phyloP scores from a whole-genome alignment of 2,113 vertebrate genomes.

The Parus major region DNA sequence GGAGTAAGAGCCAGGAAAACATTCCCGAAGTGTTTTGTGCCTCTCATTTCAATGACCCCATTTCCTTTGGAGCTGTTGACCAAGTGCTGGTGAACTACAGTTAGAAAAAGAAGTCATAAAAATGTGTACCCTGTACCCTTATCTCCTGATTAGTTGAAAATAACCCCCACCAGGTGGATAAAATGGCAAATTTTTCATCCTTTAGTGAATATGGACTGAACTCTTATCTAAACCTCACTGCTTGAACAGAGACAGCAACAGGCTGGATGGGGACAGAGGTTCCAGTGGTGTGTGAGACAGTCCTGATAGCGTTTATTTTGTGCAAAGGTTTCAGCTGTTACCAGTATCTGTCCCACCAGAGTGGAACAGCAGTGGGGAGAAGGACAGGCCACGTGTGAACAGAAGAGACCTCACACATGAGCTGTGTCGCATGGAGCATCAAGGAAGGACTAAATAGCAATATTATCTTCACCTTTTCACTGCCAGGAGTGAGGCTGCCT shows the following conservation, averaged over 20 bases:
- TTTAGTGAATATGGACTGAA: accelerated
- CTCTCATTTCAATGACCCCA: neutral
- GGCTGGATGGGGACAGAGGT: neutral
- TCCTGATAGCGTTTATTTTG: neutral
- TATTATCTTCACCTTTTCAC: neutral
- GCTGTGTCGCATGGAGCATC: neutral
- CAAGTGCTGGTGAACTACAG: neutral
- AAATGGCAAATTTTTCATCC: neutral
- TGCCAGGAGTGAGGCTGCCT: neutral
- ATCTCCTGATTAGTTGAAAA: neutral
- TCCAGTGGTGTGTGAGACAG: neutral
- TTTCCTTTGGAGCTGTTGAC: neutral
- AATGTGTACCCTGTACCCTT: accelerated
- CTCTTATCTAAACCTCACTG: neutral
- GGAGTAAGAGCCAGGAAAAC: neutral
- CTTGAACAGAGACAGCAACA: neutral
- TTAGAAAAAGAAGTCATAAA: neutral
- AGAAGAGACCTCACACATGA: neutral
- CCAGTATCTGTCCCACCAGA: accelerated
- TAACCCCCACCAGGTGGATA: neutral
- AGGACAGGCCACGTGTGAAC: neutral
- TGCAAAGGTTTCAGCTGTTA: neutral
- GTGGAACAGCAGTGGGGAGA: neutral
- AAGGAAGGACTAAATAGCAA: neutral
- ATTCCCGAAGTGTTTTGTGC: neutral